A percentile compares a stretch with the other conserved stretches of the same genome.
phyloP scores from a whole-genome alignment of 2,888 invertebrate genomes.

The Tiliacea aurago region DNA sequence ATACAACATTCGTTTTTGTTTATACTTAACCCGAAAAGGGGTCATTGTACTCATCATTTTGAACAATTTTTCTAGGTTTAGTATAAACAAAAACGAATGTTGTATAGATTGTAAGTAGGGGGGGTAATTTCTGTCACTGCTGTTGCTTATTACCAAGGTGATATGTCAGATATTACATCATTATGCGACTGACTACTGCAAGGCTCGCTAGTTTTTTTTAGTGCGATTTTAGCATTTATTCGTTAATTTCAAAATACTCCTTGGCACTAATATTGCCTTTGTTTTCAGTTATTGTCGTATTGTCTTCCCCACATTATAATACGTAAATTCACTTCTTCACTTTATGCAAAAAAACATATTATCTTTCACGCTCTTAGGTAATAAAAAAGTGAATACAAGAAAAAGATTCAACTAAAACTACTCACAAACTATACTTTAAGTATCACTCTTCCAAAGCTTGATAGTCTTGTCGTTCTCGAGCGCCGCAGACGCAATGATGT shows the following conservation, averaged over 20 bases:
- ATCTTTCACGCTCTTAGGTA: neutral
- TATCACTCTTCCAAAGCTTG: conserved; percentile 99
- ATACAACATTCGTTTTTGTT: too few species aligned
- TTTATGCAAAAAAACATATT: conserved; percentile 8
- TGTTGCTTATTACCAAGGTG: too few species aligned
- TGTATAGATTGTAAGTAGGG: too few species aligned
- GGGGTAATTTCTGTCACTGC: too few species aligned
- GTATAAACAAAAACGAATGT: too few species aligned
- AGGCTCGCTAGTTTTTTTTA: neutral
- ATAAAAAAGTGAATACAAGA: conserved; percentile 19
- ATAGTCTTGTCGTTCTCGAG: conserved; percentile 99
- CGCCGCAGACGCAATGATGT: conserved; percentile 99
- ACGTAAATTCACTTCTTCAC: neutral
- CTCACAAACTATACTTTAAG: conserved; percentile 88
- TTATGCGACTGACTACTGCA: too few species aligned
- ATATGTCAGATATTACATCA: too few species aligned
- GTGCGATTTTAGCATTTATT: neutral
- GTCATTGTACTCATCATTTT: too few species aligned
- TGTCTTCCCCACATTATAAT: neutral
- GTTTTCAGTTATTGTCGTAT: neutral
- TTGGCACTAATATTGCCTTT: neutral
- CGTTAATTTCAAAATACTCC: neutral
- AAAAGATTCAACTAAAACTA: conserved; percentile 44
- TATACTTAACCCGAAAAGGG: too few species aligned
- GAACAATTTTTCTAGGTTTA: too few species aligned